These are phyloP conservation scores for Koerneria pararmatus DNA, from an alignment of 2,888 invertebrate genomes.

Conservation along the genomic window DNA sequence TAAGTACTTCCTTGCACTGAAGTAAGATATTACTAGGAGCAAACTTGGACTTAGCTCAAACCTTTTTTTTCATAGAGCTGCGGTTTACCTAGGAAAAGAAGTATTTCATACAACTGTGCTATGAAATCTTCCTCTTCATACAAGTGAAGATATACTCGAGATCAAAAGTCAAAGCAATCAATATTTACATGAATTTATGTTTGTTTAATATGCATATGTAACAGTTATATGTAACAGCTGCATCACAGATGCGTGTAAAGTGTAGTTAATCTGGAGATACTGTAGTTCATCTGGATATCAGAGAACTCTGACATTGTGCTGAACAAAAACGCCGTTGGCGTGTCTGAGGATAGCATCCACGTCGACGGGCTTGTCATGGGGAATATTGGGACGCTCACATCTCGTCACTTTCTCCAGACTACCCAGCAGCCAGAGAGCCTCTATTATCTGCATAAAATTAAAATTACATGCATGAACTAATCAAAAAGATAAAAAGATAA, in stretches of 20 bases:
- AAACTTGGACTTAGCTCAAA: too few species aligned
- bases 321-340: conserved; percentile 88
- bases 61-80: too few species aligned
- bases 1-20: neutral
- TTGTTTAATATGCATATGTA: too few species aligned
- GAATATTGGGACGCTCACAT: conserved; percentile 38
- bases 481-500: too few species aligned
- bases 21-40: too few species aligned
- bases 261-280: too few species aligned
- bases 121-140: neutral
- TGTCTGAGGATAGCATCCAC: conserved; percentile 88
- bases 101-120: too few species aligned
- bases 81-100: too few species aligned
- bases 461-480: too few species aligned
- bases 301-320: conserved; percentile 76
- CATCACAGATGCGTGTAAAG: too few species aligned
- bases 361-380: conserved; percentile 56
- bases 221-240: too few species aligned
- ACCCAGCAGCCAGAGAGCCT: conserved; percentile 91
- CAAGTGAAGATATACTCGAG: neutral
- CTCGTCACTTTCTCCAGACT: conserved; percentile 67
- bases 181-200: too few species aligned
- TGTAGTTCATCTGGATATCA: neutral
- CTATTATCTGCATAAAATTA: conserved; percentile 68
- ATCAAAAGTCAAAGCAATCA: conserved; percentile 18